Evolutionary conservation across 2,888 invertebrate species (phyloP), one percentile per base, ranked within the genome.

Genomic region (Aelia acuminata): DNA sequence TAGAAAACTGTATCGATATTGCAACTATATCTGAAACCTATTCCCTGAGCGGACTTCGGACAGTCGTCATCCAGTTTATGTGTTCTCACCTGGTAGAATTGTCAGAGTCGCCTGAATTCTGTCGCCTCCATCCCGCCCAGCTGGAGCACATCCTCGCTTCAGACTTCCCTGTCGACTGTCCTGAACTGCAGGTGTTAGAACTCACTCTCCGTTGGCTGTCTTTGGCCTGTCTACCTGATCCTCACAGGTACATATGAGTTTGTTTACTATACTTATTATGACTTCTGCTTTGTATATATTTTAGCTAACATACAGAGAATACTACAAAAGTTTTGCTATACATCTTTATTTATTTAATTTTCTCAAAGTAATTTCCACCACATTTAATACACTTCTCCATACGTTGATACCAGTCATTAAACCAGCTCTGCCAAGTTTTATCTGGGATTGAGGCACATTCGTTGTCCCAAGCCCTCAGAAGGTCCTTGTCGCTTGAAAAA

Each of bases 1-100:
- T 95, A 89, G 95, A 95, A 88, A 96, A 95, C 91, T 96, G 95
- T 92, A 94, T 95, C n/a, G 95, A 95, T 91, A 94, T 96, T 89
- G 94, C 94, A 1, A 94, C 94, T 43, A 93, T 96, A 90, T 95
- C 95, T 0, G 96, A 96, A 92, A 94, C 94, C 7, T 96, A 95
- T 92, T 94, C 94, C 0, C 92, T 96, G 88, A 92, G 93, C 88
- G 93, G 93, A 85, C 92, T 96, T 49, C 93, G 94, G 89, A 93
- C 93, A 90, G 93, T 94, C 90, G 94, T 89, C 95, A 94, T 91
- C 95, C 93, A 94, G 89, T 95, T 94, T 91, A 95, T 96, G 91
- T 95, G 95, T 91, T 93, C 94, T 13, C 94, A 95, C 91, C 92
- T 96, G 47, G 92, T 94, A 89, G 94, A 94, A 90, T 94, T 96